These are phyloP conservation scores for Hippocampus comes DNA, from an alignment of 2,113 vertebrate genomes.

Conservation along the genomic window DNA sequence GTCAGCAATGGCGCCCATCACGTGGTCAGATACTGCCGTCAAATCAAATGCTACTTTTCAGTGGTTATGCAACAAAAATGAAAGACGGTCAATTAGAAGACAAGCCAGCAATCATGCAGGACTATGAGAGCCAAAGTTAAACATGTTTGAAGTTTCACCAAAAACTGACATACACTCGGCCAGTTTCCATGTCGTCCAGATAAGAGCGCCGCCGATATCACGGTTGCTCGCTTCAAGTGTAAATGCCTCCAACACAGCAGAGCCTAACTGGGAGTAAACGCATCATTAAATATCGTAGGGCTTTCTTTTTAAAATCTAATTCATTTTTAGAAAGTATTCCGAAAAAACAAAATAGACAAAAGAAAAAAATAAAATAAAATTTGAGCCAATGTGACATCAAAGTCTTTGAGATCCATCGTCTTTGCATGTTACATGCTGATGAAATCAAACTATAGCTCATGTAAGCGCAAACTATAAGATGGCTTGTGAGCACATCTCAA, in stretches of 20 bases:
- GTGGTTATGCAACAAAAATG: constrained; percentile 2
- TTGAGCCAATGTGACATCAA: background rate
- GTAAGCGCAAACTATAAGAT: background rate
- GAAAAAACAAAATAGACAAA: constrained; percentile 8
- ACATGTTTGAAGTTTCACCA: constrained; percentile 23
- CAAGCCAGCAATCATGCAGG: constrained; percentile 17
- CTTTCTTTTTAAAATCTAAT: constrained; percentile 30
- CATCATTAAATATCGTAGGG: background rate
- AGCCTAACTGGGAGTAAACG: constrained; percentile 5
- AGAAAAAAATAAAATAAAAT: background rate
- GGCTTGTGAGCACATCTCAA: background rate
- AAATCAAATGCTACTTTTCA: constrained; percentile 11
- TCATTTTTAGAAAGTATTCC: constrained; percentile 15
- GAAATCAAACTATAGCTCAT: background rate
- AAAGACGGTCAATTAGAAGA: background rate
- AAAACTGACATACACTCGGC: constrained; percentile 37
- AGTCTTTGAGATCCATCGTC: background rate
- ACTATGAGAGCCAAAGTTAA: constrained; percentile 47
- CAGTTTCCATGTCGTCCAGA: constrained; percentile 20
- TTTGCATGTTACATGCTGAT: background rate
- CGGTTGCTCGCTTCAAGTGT: background rate
- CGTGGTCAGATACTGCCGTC: constrained; percentile 2
- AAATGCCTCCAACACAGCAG: background rate
- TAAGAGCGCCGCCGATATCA: constrained; percentile 3
- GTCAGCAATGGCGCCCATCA: background rate